Percentiles rank a stretch among this genome's conserved stretches.
Conservation (phyloP, 2,113 vertebrate genomes). For the Salvelinus alpinus region DNA sequence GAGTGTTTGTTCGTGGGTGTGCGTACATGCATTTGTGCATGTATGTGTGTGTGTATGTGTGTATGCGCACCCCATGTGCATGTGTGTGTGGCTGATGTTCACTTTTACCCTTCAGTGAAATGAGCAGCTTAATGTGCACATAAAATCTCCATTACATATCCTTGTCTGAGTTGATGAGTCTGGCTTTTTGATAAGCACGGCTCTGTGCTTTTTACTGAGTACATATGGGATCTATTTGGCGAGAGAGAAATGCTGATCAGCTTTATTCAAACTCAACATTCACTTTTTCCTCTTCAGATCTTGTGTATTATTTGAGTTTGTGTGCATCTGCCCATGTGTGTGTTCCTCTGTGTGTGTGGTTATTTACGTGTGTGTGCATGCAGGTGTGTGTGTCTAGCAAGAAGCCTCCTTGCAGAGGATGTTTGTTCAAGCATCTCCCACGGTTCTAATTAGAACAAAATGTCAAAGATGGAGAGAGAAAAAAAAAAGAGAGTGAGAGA, state of each 20-base stretch:
- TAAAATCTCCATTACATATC: no score
- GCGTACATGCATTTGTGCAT: no score
- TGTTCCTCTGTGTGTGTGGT: neutral
- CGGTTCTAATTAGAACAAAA: neutral
- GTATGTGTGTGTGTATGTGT: neutral
- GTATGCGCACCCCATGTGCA: neutral
- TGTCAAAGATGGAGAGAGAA: neutral
- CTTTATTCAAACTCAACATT: no score
- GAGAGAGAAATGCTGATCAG: no score
- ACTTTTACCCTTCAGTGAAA: no score
- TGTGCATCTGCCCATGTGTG: neutral
- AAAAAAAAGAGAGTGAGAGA: slow-evolving; percentile 6
- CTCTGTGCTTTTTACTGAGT: no score
- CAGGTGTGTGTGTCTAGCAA: slow-evolving; percentile 14
- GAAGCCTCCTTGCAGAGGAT: neutral
- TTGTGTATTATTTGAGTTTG: slow-evolving; percentile 1
- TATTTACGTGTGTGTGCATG: slow-evolving; percentile 10
- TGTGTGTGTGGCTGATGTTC: neutral
- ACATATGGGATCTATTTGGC: no score
- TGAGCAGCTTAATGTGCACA: no score
- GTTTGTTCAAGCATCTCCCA: neutral
- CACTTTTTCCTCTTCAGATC: no score
- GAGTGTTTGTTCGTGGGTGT: no score
- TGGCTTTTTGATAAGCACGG: no score
- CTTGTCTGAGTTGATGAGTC: no score